phyloP scores from a whole-genome alignment of 1,140 invertebrate genomes.

The Potamilus streckersoni region DNA sequence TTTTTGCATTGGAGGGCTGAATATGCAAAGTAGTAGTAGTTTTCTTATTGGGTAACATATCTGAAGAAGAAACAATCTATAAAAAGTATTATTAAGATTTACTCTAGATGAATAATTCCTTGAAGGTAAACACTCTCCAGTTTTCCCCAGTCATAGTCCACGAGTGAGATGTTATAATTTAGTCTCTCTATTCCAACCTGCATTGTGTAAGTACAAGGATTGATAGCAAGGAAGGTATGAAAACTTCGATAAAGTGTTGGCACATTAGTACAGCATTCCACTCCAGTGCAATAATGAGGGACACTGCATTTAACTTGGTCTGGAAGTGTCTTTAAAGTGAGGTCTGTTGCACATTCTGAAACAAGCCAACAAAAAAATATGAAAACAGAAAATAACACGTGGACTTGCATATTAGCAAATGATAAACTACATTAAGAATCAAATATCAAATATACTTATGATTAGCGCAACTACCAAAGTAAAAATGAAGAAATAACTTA shows the following conservation, averaged over 20 bases:
- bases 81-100: too few relatives aligned
- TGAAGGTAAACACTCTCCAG: not conserved
- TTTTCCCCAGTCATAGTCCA: constrained; percentile 16
- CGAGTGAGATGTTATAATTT: constrained; percentile 2
- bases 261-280: constrained; percentile 14
- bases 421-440: too few relatives aligned
- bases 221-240: not conserved
- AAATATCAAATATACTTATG: too few relatives aligned
- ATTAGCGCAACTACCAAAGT: too few relatives aligned
- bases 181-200: constrained; percentile 10
- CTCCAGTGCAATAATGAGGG: constrained; percentile 11
- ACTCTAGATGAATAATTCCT: too few relatives aligned
- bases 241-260: constrained; percentile 2
- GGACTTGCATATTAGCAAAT: too few relatives aligned
- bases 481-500: too few relatives aligned
- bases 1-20: too few relatives aligned
- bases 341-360: constrained; percentile 8
- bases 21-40: too few relatives aligned
- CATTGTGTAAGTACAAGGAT: constrained; percentile 9
- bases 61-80: too few relatives aligned
- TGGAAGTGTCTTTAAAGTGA: not conserved
- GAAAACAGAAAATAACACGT: too few relatives aligned
- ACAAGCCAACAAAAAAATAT: not conserved
- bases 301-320: constrained; percentile 1
- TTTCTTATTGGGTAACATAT: too few relatives aligned